A percentile compares a stretch with the other conserved stretches of the same genome.
phyloP scores from a whole-genome alignment of 1,140 invertebrate species.

The Asobara japonica region DNA sequence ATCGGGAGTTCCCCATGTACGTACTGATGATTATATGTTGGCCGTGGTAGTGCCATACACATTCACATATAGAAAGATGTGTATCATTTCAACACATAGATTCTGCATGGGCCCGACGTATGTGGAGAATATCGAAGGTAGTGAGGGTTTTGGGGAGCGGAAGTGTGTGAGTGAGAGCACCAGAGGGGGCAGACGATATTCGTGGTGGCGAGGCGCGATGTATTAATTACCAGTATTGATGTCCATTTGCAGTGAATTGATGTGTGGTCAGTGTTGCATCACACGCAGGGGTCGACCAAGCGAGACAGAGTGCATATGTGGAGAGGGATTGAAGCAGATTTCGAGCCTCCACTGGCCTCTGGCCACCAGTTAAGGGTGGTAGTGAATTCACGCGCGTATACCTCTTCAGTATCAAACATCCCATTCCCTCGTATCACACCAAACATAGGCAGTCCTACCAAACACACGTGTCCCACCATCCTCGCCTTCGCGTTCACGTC shows the following conservation, averaged over 20 bases:
- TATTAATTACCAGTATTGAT: conserved; percentile 70
- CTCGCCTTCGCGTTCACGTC: conserved; percentile 37
- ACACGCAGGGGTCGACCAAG: conserved; percentile 62
- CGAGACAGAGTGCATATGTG: conserved; percentile 48
- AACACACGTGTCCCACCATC: conserved; percentile 18
- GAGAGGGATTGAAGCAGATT: conserved; percentile 1
- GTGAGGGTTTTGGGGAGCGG: conserved; percentile 15
- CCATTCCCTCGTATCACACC: background rate
- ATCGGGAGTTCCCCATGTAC: background rate
- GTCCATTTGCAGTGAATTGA: conserved; percentile 69
- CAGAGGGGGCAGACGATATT: conserved; percentile 12
- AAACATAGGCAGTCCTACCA: background rate
- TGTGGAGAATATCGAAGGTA: background rate
- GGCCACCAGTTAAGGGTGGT: conserved; percentile 4
- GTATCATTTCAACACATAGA: background rate
- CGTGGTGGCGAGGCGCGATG: conserved; percentile 61
- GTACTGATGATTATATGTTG: background rate
- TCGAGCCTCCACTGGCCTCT: background rate
- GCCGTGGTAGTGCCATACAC: background rate
- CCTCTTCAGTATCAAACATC: background rate
- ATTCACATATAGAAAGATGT: background rate
- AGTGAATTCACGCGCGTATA: conserved; percentile 4
- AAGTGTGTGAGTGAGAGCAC: conserved; percentile 34
- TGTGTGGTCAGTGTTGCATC: conserved; percentile 67
- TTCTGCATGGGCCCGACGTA: background rate